These are phyloP conservation scores for Acrossocheilus fasciatus DNA, from an alignment of 2,797 vertebrate genomes.

Conservation along the genomic window DNA sequence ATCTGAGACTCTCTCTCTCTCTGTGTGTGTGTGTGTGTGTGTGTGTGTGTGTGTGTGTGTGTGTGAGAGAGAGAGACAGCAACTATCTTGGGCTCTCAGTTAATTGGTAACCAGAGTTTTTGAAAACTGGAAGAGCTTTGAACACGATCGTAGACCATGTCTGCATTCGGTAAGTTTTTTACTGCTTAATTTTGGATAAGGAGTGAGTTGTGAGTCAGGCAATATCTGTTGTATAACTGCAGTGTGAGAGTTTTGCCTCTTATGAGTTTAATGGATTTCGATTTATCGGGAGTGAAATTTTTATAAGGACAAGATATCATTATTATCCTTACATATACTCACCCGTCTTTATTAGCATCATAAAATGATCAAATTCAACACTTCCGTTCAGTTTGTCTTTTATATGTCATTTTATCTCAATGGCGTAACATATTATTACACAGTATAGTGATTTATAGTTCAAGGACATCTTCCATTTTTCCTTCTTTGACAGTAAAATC, in stretches of 20 bases:
- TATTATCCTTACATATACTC: neutral
- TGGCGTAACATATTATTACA: slow-evolving; percentile 13
- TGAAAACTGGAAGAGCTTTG: slow-evolving; percentile 46
- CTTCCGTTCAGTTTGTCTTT: neutral
- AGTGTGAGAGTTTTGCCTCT: neutral
- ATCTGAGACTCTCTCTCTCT: slow-evolving; percentile 43
- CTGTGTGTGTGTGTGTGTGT: slow-evolving; percentile 12
- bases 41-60: slow-evolving; percentile 15
- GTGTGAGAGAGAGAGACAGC: neutral
- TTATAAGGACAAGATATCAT: neutral
- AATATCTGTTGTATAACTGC: neutral
- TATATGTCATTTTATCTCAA: slow-evolving; percentile 6
- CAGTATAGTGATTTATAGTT: slow-evolving; percentile 49
- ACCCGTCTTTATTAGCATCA: neutral
- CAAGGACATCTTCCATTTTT: slow-evolving; percentile 47
- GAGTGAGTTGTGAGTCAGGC: neutral
- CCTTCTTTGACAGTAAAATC: slow-evolving; percentile 42
- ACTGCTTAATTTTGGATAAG: neutral
- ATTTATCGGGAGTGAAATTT: neutral
- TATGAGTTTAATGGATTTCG: neutral
- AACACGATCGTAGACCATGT: slow-evolving; percentile 69
- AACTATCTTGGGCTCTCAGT: slow-evolving; percentile 49
- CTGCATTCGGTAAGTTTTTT: slow-evolving; percentile 78
- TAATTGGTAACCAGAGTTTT: slow-evolving; percentile 60
- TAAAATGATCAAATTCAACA: neutral